These are phyloP conservation scores for Ceryle rudis DNA, from an alignment of 2,797 vertebrate species.

Conservation along the genomic window DNA sequence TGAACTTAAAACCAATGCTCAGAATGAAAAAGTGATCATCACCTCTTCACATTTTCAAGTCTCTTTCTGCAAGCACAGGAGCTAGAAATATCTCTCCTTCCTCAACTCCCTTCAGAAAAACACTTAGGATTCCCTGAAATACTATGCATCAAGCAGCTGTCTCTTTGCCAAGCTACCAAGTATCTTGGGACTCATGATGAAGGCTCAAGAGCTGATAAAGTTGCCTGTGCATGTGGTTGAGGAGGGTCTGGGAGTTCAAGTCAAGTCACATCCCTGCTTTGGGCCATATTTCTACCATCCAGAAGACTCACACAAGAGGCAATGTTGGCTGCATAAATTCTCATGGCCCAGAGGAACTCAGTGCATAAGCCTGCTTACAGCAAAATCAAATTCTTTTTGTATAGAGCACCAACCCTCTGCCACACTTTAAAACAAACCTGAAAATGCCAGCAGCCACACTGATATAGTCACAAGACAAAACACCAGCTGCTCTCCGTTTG, in stretches of 20 bases:
- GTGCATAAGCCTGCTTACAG: background rate
- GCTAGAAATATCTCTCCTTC: background rate
- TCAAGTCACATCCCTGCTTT: background rate
- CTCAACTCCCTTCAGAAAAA: background rate
- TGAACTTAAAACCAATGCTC: background rate
- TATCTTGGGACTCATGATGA: accelerated
- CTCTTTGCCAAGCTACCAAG: background rate
- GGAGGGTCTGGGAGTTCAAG: background rate
- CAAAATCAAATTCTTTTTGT: background rate
- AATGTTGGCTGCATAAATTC: background rate
- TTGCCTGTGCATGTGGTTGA: background rate
- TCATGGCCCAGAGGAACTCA: accelerated
- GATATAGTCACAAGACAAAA: constrained; percentile 22
- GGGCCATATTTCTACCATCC: background rate
- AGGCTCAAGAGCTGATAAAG: background rate
- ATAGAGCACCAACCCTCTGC: background rate
- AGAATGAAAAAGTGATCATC: background rate
- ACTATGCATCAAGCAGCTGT: background rate
- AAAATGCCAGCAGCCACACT: background rate
- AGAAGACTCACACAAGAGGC: background rate
- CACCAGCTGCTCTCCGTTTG: constrained; percentile 38
- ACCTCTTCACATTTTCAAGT: background rate
- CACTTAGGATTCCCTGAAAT: background rate
- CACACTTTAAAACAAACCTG: background rate
- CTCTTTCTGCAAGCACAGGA: background rate